phyloP scores from a whole-genome alignment of 1,140 invertebrate genomes.

The Pachyrhynchus sulphureomaculatus region DNA sequence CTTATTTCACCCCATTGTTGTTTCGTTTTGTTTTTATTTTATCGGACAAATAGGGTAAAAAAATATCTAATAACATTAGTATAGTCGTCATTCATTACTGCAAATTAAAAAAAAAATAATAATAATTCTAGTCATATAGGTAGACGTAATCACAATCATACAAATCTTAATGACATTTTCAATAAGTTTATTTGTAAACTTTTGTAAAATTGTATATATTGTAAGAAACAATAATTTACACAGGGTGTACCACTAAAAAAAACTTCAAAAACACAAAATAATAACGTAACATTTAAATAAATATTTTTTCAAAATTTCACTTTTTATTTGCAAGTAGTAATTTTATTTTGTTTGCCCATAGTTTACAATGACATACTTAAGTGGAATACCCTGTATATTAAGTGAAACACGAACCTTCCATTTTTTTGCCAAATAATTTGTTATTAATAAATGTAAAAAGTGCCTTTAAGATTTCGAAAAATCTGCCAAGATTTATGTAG shows the following conservation, averaged over 20 bases:
- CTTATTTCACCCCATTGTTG: background rate
- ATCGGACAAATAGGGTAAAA: conserved; percentile 49
- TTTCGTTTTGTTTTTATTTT: conserved; percentile 31
- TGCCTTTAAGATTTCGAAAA: conserved; percentile 46
- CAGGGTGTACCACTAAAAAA: background rate
- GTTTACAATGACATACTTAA: no score
- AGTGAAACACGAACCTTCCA: conserved; percentile 51
- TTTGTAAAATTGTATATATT: background rate
- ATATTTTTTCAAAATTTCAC: no score
- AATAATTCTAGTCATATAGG: no score
- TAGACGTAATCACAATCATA: background rate
- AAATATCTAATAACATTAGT: conserved; percentile 25
- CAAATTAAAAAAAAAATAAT: background rate
- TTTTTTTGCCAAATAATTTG: conserved; percentile 44
- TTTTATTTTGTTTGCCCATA: no score
- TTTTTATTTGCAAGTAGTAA: no score
- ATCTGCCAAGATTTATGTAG: conserved; percentile 30
- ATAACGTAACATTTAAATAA: no score
- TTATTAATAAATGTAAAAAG: conserved; percentile 45
- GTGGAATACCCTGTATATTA: conserved; percentile 27
- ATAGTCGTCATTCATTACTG: conserved; percentile 5
- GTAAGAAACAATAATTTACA: background rate
- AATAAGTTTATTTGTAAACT: background rate
- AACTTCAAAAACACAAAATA: no score
- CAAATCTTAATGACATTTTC: background rate